Base-by-base conservation (phyloP, 2,797 vertebrate genomes). In the Tokudaia tokunoshimensis region DNA sequence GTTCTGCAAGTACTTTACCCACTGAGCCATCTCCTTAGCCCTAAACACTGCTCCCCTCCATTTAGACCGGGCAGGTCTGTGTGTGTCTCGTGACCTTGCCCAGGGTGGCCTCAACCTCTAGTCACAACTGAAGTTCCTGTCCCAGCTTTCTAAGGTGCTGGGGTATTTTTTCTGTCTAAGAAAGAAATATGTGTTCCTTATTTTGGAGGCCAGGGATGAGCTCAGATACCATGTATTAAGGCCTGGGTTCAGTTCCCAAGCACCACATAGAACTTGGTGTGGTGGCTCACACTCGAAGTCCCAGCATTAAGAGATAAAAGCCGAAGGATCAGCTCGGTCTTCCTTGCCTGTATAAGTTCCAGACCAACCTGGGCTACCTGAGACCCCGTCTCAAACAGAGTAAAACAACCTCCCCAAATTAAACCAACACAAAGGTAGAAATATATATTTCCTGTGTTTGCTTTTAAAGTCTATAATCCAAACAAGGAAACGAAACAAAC, bases 401-500 rank as follows among this genome's bases (percentile, higher is more conserved):
- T 24, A 84, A 84, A 83, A 29, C 57, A 44, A 29, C 13, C 59
- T 65, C 8, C 81, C 59, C 37, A 83, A 34, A 34, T 85, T 44
- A 86, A 86, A 52, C 37, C 29, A 34, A 67, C 65, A 85, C 12
- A 67, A 70, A 85, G 44, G 34, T 50, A 31, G 78, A 82, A 82
- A 57, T 80, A 72, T 12, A 6, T 52, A 29, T n/a, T 82, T 59
- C n/a, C n/a, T 47, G 82, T 65, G 57, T 75, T 83, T 44, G 57
- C 34, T 83, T 86, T 59, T 31, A 8, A 80, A 67, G 34, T 74
- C 3, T 72, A 13, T 76, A 89, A 93, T 89, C 83, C 41, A 94
- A 65, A 74, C 63, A 93, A 92, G 47, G 47, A 57, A 89, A 96
- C 57, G 11, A 47, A 63, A 82, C 41, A 70, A 89, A 85, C 44